These are phyloP conservation scores for Betta splendens DNA, from an alignment of 2,797 vertebrate genomes.

Conservation along the genomic window DNA sequence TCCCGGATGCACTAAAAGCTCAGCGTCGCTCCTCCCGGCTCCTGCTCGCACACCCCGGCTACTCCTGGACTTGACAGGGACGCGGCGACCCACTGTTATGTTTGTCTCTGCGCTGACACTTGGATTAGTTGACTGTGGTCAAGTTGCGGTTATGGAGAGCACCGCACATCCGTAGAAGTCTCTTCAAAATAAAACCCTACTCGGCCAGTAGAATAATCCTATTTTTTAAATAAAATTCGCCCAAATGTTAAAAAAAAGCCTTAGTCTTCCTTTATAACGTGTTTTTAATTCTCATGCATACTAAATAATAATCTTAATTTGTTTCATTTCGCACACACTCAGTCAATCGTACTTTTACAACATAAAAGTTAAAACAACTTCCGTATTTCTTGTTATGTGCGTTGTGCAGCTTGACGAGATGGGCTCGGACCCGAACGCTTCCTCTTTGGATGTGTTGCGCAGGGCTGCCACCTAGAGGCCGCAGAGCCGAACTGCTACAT, in stretches of 20 bases:
- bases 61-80: conserved; percentile 45
- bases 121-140: conserved; percentile 29
- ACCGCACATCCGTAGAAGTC: background rate
- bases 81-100: conserved; percentile 55
- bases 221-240: no score
- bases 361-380: conserved; percentile 11
- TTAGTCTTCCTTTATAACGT: no score
- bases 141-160: fast-evolving
- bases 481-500: background rate
- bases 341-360: background rate
- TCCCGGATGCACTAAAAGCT: background rate
- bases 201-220: background rate
- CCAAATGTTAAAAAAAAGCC: no score
- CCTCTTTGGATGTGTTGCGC: conserved; percentile 41
- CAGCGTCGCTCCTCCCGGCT: background rate
- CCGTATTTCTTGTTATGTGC: background rate
- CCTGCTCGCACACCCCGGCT: background rate
- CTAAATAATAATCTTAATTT: no score
- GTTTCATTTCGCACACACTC: no score
- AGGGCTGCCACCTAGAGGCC: conserved; percentile 49
- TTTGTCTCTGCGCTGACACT: conserved; percentile 35
- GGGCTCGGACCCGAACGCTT: conserved; percentile 35
- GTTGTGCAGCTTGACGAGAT: background rate
- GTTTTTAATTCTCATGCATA: no score
- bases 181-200: conserved; percentile 41